Conservation (phyloP, 2,888 invertebrate genomes). For the Andrena camellia region DNA sequence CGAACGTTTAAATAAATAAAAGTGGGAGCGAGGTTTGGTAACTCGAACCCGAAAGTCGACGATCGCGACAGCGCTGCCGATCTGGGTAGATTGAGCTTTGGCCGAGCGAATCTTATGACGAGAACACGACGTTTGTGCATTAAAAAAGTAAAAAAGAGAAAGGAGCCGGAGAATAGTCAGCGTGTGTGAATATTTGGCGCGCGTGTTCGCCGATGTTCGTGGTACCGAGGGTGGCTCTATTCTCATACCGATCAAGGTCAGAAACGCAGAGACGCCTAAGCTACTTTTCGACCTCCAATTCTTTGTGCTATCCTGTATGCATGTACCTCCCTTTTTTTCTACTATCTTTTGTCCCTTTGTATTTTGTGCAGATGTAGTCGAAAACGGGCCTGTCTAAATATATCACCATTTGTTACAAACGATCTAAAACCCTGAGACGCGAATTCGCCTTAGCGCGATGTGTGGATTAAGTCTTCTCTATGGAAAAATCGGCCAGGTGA, state of each 20-base stretch:
- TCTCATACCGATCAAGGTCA: background rate
- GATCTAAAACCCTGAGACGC: constrained; percentile 54
- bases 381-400: constrained; percentile 27
- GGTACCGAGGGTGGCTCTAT: constrained; percentile 32
- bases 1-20: background rate
- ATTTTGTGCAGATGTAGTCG: constrained; percentile 9
- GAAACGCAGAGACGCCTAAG: constrained; percentile 14
- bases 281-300: constrained; percentile 3
- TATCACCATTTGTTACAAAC: constrained; percentile 25
- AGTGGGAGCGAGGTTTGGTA: background rate
- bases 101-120: constrained; percentile 21
- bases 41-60: constrained; percentile 51
- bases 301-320: constrained; percentile 8
- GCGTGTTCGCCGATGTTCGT: constrained; percentile 17
- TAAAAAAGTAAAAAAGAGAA: constrained; percentile 33
- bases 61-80: constrained; percentile 8
- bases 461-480: constrained; percentile 5
- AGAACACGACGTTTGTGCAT: constrained; percentile 55
- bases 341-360: background rate
- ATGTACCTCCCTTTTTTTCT: background rate
- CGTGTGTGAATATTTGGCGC: constrained; percentile 23
- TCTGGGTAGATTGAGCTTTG: constrained; percentile 51
- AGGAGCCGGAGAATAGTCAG: constrained; percentile 17
- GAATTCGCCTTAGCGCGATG: constrained; percentile 8
- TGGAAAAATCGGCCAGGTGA: constrained; percentile 27